A percentile compares a stretch with the other conserved stretches of the same genome.
phyloP scores from a whole-genome alignment of 2,113 vertebrate species.

The Oryzias melastigma region DNA sequence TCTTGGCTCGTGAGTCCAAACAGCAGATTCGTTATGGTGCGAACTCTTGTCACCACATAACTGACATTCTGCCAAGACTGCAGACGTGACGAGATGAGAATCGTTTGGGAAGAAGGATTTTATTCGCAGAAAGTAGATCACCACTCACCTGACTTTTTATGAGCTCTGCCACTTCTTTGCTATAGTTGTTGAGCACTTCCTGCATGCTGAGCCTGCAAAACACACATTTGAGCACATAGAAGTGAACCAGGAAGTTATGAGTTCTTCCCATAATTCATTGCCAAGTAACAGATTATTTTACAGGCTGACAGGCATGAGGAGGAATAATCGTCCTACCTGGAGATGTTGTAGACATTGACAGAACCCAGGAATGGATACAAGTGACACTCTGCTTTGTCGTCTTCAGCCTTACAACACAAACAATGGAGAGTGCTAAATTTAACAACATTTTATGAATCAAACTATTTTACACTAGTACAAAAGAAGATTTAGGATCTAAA shows the following conservation, averaged over 20 bases:
- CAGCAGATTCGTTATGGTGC: conserved; percentile 64
- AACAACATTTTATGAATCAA: not conserved
- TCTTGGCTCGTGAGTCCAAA: conserved; percentile 59
- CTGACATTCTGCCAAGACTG: conserved; percentile 43
- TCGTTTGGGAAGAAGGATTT: not conserved
- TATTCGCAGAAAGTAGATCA: not conserved
- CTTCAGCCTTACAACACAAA: conserved; percentile 45
- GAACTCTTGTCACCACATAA: conserved; percentile 42
- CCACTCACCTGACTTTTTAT: conserved; percentile 60
- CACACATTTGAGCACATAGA: not conserved
- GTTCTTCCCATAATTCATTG: no score
- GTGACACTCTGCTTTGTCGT: conserved; percentile 32
- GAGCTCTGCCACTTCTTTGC: conserved; percentile 43
- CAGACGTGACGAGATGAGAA: conserved; percentile 4
- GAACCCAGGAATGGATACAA: conserved; percentile 44
- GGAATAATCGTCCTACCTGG: conserved; percentile 52
- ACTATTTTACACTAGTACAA: not conserved
- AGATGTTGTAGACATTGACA: conserved; percentile 41
- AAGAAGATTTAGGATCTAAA: not conserved
- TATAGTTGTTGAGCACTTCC: conserved; percentile 54
- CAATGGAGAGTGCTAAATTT: not conserved
- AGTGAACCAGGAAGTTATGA: not conserved
- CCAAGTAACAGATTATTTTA: conserved; percentile 17
- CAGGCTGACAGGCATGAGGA: not conserved
- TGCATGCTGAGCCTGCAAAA: conserved; percentile 58